A percentile compares a stretch with the other conserved stretches of the same genome.
Evolutionary conservation across 2,113 vertebrate species (phyloP).

Genomic region (Ctenodactylus gundi): DNA sequence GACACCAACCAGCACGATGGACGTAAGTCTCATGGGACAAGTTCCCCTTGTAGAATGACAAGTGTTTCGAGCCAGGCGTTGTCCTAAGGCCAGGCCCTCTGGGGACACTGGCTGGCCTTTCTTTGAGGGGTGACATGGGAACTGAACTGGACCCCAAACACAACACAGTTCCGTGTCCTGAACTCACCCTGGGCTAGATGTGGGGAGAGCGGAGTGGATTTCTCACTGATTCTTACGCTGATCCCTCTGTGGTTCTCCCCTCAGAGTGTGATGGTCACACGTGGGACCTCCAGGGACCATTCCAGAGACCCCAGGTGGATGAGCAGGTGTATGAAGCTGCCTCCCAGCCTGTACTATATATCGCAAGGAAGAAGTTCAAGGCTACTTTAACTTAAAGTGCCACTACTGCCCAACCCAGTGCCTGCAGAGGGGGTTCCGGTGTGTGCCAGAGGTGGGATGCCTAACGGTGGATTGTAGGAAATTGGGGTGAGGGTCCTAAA

Average conservation of each 20-base stretch:
- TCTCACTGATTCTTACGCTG: background rate
- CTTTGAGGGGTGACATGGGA: background rate
- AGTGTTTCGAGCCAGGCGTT: background rate
- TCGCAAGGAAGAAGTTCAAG: background rate
- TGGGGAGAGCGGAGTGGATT: background rate
- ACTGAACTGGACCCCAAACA: background rate
- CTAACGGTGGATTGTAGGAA: background rate
- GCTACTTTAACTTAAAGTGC: background rate
- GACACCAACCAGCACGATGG: too few species aligned
- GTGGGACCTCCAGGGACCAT: constrained; percentile 13
- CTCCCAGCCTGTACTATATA: background rate
- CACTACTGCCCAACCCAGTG: rapidly evolving
- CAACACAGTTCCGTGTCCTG: rapidly evolving
- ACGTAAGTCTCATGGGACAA: background rate
- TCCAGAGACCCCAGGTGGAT: background rate
- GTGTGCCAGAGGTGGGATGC: rapidly evolving
- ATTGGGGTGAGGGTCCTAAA: background rate
- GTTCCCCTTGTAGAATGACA: background rate
- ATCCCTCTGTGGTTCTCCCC: background rate
- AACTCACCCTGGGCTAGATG: background rate
- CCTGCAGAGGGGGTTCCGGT: too few species aligned
- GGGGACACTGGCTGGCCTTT: background rate
- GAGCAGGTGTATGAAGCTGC: background rate
- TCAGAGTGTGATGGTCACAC: background rate
- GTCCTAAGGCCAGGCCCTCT: background rate